Base-by-base conservation (phyloP, 2,888 invertebrate genomes). In the Polydrusus cervinus region DNA sequence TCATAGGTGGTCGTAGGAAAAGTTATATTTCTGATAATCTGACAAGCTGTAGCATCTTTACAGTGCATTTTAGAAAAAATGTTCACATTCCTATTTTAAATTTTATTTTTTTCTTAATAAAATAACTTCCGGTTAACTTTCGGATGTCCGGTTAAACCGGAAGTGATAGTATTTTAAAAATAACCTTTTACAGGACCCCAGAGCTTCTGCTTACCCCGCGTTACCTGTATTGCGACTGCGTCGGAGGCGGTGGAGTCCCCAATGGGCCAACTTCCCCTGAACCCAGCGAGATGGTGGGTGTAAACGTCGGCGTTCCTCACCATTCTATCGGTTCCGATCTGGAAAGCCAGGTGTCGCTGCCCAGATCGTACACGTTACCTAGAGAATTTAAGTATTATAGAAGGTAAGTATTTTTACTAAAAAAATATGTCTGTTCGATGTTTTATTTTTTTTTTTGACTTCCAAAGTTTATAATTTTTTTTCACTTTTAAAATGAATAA, bases 301-400 rank as follows among this genome's bases (percentile, higher is more conserved):
- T 84, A 10, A 75, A 74, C 8, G 74, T 78, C 3, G 75, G 57
- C 0, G 60, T 51, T 10, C 51, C 72, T 0, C 66, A 67, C 40
- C 57, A 47, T n/a, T 65, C 69, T 0, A 82, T 82, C 8, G 83
- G 92, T 71, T 93, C 93, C 60, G 94, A 94, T 84, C 90, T 94
- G 80, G 94, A 94, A 83, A 92, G 92, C 85, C 91, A 95, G 90
- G 91, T 95, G 79, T 95, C 95, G 1, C 87, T 95, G 68, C 95
- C 96, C 0, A 90, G 95, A 20, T 95, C 95, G 34, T 95, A 95
- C 85, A 96, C 95, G 0, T 87, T 96, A 64, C 95, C 95, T 0
- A 90, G 95, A 14, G 95, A 95, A 87, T 95, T 95, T 87, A 93
- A 94, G 82, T 95, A 95, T 88, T 93, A 93, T 88, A 87, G 93